Conservation (phyloP, 2,113 vertebrate genomes). For the Chauna torquata region DNA sequence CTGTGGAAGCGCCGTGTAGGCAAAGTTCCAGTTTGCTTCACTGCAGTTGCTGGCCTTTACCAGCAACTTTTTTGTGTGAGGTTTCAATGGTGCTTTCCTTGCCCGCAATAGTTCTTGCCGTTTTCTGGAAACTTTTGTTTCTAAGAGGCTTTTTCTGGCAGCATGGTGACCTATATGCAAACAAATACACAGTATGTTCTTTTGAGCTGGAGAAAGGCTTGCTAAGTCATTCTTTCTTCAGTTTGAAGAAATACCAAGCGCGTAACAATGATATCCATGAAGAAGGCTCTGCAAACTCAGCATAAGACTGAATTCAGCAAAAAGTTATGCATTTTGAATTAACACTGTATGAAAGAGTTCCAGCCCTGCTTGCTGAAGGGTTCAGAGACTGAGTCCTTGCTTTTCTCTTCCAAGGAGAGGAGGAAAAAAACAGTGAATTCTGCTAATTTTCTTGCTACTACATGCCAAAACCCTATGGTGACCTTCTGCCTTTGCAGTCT, state of each 20-base stretch:
- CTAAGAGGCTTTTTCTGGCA: conserved; percentile 63
- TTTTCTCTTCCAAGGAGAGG: not conserved
- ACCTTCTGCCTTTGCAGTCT: not conserved
- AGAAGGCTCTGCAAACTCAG: conserved; percentile 69
- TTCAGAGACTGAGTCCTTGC: not conserved
- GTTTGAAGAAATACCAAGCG: conserved; percentile 77
- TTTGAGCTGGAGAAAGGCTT: conserved; percentile 74
- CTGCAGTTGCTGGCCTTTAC: conserved; percentile 56
- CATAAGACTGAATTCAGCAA: conserved; percentile 75
- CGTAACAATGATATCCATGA: conserved; percentile 78
- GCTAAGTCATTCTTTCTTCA: conserved; percentile 75
- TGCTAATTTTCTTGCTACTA: not conserved
- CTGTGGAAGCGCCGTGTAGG: not conserved
- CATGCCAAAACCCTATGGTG: not conserved
- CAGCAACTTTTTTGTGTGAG: not conserved
- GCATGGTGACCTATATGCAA: conserved; percentile 61
- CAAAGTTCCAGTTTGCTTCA: not conserved
- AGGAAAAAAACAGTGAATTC: not conserved
- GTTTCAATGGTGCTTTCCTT: conserved; percentile 73
- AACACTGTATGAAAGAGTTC: conserved; percentile 24
- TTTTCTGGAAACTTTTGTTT: conserved; percentile 76
- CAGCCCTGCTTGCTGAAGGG: conserved; percentile 4
- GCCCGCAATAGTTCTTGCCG: conserved; percentile 66
- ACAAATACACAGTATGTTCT: conserved; percentile 71
- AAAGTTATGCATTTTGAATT: conserved; percentile 57